A percentile compares a stretch with the other conserved stretches of the same genome.
Conservation (phyloP, 2,113 vertebrate genomes). For the Pomatorhinus ruficollis region DNA sequence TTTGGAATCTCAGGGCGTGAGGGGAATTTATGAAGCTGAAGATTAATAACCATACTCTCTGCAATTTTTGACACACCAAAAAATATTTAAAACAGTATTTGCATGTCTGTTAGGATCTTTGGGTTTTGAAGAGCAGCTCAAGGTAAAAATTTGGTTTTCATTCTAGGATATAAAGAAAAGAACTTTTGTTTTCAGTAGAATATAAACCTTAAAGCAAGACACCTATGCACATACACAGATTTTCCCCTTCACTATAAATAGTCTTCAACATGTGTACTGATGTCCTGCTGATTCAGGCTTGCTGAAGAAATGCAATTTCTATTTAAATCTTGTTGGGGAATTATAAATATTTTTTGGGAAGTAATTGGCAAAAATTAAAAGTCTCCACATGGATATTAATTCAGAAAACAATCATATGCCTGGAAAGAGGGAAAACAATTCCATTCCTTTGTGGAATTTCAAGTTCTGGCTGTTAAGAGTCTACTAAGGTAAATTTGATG, state of each 20-base stretch:
- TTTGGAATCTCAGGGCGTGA: not conserved
- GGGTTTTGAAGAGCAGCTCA: not conserved
- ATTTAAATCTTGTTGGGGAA: conserved; percentile 5
- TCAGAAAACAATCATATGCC: not conserved
- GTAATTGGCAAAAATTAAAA: not conserved
- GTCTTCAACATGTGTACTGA: not conserved
- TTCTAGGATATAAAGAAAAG: not conserved
- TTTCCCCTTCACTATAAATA: not conserved
- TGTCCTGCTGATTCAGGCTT: conserved; percentile 12
- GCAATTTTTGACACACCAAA: not conserved
- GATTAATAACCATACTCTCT: not conserved
- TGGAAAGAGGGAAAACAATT: not conserved
- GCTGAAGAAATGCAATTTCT: conserved; percentile 23
- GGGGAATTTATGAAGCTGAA: not conserved
- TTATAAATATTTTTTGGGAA: not conserved
- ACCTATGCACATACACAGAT: not conserved
- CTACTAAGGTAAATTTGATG: not conserved
- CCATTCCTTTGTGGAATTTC: not conserved
- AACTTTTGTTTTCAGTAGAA: not conserved
- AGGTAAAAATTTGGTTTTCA: not conserved
- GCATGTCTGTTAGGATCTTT: not conserved
- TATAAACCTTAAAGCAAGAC: not conserved
- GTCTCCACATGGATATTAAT: not conserved
- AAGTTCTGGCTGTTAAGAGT: not conserved
- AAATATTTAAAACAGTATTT: not conserved